These are phyloP conservation scores for Spilosoma lubricipeda DNA, from an alignment of 2,888 invertebrate genomes.

Conservation along the genomic window DNA sequence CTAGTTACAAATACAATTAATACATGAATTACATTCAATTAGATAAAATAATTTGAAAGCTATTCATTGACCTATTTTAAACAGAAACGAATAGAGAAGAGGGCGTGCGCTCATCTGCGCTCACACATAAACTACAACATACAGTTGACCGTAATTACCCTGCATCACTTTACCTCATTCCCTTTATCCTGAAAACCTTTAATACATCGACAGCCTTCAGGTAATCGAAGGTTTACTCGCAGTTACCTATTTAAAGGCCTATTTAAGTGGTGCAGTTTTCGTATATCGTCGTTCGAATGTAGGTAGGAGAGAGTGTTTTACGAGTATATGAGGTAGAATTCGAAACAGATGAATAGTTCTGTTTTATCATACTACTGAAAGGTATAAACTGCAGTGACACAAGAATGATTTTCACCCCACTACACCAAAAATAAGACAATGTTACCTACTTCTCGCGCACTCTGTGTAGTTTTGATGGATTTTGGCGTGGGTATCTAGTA, in stretches of 20 bases:
- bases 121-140: conserved; percentile 9
- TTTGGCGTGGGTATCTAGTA: too few species aligned
- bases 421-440: too few species aligned
- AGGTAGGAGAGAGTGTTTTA: background rate
- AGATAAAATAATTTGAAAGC: conserved; percentile 13
- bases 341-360: background rate
- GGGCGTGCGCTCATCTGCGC: conserved; percentile 12
- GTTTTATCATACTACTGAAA: background rate
- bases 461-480: too few species aligned
- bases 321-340: background rate
- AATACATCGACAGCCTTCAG: conserved; percentile 10
- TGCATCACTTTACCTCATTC: conserved; percentile 7
- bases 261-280: background rate
- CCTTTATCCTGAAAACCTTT: conserved; percentile 10
- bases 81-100: conserved; percentile 20
- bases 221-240: background rate
- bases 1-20: background rate
- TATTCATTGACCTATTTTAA: conserved; percentile 11
- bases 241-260: conserved; percentile 11
- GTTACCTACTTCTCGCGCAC: too few species aligned
- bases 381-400: background rate
- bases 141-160: conserved; percentile 18
- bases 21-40: conserved; percentile 21
- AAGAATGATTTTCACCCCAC: background rate
- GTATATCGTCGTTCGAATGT: too few species aligned